These are phyloP conservation scores for Drosophila suzukii DNA, from an alignment of 1,140 invertebrate genomes.

Conservation along the genomic window DNA sequence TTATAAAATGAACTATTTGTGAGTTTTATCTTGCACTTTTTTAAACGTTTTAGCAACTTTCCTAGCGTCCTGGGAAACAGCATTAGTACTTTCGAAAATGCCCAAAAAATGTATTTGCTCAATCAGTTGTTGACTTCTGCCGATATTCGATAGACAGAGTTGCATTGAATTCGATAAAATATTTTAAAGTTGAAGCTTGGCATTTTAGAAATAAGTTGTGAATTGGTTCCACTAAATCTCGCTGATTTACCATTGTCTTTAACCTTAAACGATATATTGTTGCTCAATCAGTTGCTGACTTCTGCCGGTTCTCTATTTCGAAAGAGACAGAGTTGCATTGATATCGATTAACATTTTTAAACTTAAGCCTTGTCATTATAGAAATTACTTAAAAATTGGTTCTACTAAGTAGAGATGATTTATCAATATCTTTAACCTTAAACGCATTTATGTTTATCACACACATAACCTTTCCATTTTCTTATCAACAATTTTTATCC, in stretches of 20 bases:
- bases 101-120: too few species aligned
- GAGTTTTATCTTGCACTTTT: neutral
- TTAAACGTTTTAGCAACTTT: neutral
- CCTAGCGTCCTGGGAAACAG: neutral
- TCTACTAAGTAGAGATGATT: too few species aligned
- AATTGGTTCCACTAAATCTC: too few species aligned
- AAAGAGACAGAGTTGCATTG: neutral
- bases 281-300: neutral
- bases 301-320: neutral
- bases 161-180: neutral
- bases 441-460: neutral
- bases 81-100: neutral
- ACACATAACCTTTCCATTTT: constrained; percentile 46
- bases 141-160: neutral
- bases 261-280: neutral
- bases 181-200: too few species aligned
- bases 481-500: constrained; percentile 48
- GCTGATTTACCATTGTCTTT: neutral
- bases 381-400: too few species aligned
- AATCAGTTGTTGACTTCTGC: neutral
- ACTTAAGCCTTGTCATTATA: too few species aligned
- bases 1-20: neutral
- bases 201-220: too few species aligned
- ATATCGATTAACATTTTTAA: neutral
- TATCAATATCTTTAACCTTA: neutral